Evolutionary conservation across 2,113 vertebrate species (phyloP), one percentile per base, ranked within the genome.

Genomic region (Procavia capensis): DNA sequence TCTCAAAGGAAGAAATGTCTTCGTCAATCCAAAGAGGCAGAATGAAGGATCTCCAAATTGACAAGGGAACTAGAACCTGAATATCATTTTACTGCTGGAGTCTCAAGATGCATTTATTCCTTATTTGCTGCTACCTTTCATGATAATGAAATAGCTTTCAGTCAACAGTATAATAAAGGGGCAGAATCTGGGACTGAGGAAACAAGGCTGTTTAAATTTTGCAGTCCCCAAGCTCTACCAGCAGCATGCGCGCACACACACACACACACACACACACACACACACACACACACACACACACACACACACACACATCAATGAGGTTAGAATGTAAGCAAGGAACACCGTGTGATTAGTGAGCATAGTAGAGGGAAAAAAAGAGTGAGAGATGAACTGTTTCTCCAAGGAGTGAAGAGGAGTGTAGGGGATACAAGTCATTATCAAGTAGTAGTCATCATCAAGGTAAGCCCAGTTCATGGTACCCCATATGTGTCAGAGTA

Each of bases 281-380:
- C 29, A 31, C 19, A 24, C 78, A 5, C 34, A 39, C 61, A 6
- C 5, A 6, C 9, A 34, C 6, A n/a, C 29, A 41, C 61, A 6
- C 5, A 6, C 9, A 34, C 6, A n/a, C 29, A 31, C 19, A 24
- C 78, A 5, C 34, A 39, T n/a, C n/a, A 6, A 36, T 25, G 27
- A 50, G 20, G 17, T 45, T 22, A 87, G 72, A 79, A 34, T 3
- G n/a, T 9, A 64, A 66, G 43, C 57, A 24, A 41, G 8, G 36
- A 34, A 8, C 11, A 0, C 3, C 0, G 24, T 3, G 9, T 7
- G 31, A 14, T 5, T 5, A 0, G 2, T 6, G 17, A 43, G 10
- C 57, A 36, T 0, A 0, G 3, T 0, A 5, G 45, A 8, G 4
- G 9, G 54, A 36, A 80, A 39, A 9, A 1, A 57, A 34, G 43